phyloP scores from a whole-genome alignment of 1,140 invertebrate species.

The Neoseiulus cucumeris region DNA sequence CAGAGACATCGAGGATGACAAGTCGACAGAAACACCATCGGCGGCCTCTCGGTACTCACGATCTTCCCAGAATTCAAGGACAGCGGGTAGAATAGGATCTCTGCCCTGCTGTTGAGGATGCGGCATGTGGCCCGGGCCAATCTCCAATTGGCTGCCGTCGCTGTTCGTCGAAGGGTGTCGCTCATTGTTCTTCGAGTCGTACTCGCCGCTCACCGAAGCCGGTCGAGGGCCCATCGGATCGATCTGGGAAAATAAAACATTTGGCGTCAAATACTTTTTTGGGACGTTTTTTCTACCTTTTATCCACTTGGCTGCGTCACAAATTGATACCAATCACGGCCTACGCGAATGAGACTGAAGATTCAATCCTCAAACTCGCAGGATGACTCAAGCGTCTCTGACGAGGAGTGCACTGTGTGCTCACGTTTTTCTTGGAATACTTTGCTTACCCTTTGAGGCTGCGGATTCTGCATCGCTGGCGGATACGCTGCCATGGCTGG shows the following conservation, averaged over 20 bases:
- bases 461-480: conserved; percentile 1
- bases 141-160: not conserved
- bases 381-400: too few relatives aligned
- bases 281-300: too few relatives aligned
- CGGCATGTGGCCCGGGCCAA: not conserved
- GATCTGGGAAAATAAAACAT: not conserved
- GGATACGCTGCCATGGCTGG: conserved; percentile 28
- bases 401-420: too few relatives aligned
- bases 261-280: too few relatives aligned
- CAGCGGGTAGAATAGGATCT: conserved; percentile 77
- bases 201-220: conserved; percentile 7
- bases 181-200: conserved; percentile 2
- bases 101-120: conserved; percentile 30
- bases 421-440: too few relatives aligned
- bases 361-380: too few relatives aligned
- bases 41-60: too few relatives aligned
- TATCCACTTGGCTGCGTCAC: too few relatives aligned
- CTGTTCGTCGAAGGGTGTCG: conserved; percentile 3
- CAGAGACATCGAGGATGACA: too few relatives aligned
- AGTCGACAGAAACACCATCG: too few relatives aligned
- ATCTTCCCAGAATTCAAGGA: conserved; percentile 80
- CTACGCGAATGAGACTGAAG: too few relatives aligned
- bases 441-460: not conserved
- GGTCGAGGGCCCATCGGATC: conserved; percentile 1
- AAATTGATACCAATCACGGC: too few relatives aligned